Evolutionary conservation across 2,113 vertebrate species (phyloP).

Genomic region (Lepisosteus oculatus): DNA sequence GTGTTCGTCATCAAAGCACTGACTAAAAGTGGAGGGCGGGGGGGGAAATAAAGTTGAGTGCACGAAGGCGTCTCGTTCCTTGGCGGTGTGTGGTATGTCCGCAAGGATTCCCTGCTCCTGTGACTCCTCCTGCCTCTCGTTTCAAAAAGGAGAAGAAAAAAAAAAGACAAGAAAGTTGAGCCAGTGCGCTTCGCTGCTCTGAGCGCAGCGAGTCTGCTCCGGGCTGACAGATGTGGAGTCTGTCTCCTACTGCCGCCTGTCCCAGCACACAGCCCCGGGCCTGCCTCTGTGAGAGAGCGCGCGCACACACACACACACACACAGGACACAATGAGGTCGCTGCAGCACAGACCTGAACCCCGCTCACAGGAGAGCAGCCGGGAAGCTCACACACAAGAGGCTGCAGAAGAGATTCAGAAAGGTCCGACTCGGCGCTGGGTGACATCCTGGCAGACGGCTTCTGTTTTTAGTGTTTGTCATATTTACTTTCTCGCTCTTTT

Average conservation of each 20-base stretch:
- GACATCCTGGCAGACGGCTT: no score
- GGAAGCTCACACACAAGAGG: no score
- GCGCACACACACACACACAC: background rate
- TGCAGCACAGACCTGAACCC: no score
- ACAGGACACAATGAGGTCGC: background rate
- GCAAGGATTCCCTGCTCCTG: background rate
- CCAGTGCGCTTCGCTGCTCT: constrained; percentile 27
- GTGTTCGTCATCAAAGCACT: no score
- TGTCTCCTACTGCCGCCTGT: constrained; percentile 24
- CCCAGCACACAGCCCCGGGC: constrained; percentile 15
- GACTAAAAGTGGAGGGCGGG: background rate
- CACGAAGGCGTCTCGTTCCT: background rate
- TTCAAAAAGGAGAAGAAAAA: background rate
- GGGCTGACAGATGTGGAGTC: constrained; percentile 28
- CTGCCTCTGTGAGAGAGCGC: background rate
- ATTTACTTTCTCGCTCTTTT: no score
- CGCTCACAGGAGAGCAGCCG: no score
- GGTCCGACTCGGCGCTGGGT: no score
- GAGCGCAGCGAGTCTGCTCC: constrained; percentile 36
- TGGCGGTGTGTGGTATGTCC: background rate
- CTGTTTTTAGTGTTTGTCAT: no score
- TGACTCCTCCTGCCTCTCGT: background rate
- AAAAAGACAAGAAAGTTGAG: no score
- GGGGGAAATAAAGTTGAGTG: background rate
- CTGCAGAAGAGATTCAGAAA: no score